These are phyloP conservation scores for Pterobdella sp. DNA, from an alignment of 2,888 invertebrate genomes.

Conservation along the genomic window DNA sequence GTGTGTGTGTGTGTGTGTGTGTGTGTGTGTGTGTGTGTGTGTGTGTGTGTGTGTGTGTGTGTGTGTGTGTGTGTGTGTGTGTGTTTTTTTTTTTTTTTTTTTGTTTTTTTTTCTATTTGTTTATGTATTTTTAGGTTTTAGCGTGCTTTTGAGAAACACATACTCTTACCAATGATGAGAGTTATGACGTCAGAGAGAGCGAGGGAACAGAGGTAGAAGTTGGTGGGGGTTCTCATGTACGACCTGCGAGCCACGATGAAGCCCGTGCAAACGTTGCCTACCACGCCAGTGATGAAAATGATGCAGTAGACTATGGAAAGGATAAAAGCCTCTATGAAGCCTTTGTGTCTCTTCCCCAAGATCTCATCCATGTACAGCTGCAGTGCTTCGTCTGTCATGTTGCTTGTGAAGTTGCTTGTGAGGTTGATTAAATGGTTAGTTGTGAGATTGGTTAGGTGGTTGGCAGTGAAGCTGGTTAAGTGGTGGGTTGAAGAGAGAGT, in stretches of 20 bases:
- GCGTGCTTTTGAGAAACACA: too few relatives aligned
- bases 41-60: neutral
- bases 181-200: constrained; percentile 20
- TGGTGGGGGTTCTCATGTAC: constrained; percentile 13
- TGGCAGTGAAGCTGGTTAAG: too few relatives aligned
- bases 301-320: constrained; percentile 16
- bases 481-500: too few relatives aligned
- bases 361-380: neutral
- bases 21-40: neutral
- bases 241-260: neutral
- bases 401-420: neutral
- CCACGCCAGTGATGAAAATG: constrained; percentile 16
- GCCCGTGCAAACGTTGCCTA: constrained; percentile 18
- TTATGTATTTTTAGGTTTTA: too few relatives aligned
- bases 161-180: constrained; percentile 5
- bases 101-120: neutral
- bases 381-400: neutral
- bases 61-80: neutral
- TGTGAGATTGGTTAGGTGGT: too few relatives aligned
- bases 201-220: constrained; percentile 20
- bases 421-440: too few relatives aligned
- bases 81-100: neutral
- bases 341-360: constrained; percentile 9
- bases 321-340: neutral
- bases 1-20: neutral